Base-by-base conservation (phyloP, 1,140 invertebrate species). In the Leptopilina boulardi region DNA sequence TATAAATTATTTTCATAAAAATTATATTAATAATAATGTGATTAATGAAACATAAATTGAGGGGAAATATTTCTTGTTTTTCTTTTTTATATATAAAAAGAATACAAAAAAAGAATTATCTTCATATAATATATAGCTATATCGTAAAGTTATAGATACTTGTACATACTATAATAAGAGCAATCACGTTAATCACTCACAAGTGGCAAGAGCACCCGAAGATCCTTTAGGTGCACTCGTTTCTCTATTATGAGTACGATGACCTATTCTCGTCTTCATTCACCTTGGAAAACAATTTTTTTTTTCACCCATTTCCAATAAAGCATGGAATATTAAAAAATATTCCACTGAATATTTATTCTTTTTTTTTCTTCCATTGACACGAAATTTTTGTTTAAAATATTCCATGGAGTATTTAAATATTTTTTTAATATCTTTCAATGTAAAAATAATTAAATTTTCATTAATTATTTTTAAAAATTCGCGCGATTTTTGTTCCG, bases 111-210 rank as follows among this genome's bases (percentile, higher is more conserved):
- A 8, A 18, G 18, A 51, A 54, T 54, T n/a, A 8, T 21, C 15
- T 54, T 21, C 51, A 54, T 54, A 38, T 54, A 18, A n/a, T 54
- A 18, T 54, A 18, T 47, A 47, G 44, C 44, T 47, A 54, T n/a
- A n/a, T 54, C 19, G 51, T 21, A 21, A 21, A 54, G 51, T 54
- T 8, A 54, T 54, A 54, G 15, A 54, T 21, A 54, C 51, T 21
- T 54, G 51, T 54, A 21, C 51, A 54, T 21, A 54, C 51, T 54
- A 54, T 47, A 47, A 54, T 54, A 54, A 54, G 18, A 54, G 51
- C 51, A 54, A 51, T 51, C 47, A 51, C 47, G n/a, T 54, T 54
- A 54, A 21, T 54, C 51, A 54, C 51, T 54, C 51, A 54, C 6
- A 54, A 54, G 51, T 54, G 51, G 51, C 51, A 54, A 19, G 34